Percentiles rank a stretch among this genome's conserved stretches.
phyloP scores from a whole-genome alignment of 2,888 invertebrate genomes.

The Ormia ochracea region DNA sequence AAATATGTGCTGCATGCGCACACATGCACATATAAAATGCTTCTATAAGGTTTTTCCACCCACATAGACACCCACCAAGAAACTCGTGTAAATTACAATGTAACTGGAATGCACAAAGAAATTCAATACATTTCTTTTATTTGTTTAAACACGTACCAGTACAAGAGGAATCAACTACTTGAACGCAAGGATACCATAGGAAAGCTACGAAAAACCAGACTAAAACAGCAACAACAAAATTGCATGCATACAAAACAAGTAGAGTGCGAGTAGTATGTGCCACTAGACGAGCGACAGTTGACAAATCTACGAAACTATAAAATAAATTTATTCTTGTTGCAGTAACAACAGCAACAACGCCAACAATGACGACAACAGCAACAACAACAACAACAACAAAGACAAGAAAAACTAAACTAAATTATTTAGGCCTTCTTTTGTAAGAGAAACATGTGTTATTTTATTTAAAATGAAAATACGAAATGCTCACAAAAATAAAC shows the following conservation, averaged over 20 bases:
- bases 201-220: conserved; percentile 50
- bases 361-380: too few species aligned
- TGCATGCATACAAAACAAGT: background rate
- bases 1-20: too few species aligned
- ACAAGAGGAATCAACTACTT: conserved; percentile 28
- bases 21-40: background rate
- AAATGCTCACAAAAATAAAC: background rate
- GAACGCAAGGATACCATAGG: conserved; percentile 59
- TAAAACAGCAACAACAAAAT: background rate
- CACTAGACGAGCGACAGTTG: conserved; percentile 38
- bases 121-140: conserved; percentile 58
- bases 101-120: conserved; percentile 34
- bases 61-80: conserved; percentile 39
- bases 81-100: conserved; percentile 56
- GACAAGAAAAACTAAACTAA: conserved; percentile 4
- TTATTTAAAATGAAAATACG: conserved; percentile 1
- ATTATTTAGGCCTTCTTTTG: conserved; percentile 56
- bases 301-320: conserved; percentile 60
- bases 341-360: background rate
- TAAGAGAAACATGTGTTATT: conserved; percentile 44
- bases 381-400: too few species aligned
- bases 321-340: conserved; percentile 36
- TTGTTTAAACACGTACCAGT: conserved; percentile 51
- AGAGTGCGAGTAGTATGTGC: background rate
- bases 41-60: conserved; percentile 42